These are phyloP conservation scores for Pteruthius melanotis DNA, from an alignment of 2,113 vertebrate genomes.

Conservation along the genomic window DNA sequence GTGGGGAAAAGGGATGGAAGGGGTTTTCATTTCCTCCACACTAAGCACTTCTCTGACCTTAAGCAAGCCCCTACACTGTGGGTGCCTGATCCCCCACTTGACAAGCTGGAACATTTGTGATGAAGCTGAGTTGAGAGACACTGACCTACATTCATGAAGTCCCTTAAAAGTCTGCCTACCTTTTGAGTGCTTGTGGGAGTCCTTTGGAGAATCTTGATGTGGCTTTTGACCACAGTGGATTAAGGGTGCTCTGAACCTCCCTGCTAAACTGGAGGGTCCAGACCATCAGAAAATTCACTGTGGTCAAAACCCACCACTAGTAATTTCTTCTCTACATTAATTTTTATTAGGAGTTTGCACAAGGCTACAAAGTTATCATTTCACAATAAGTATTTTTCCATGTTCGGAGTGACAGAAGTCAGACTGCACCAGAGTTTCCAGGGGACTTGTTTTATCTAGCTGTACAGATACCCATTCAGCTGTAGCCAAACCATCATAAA, in stretches of 20 bases:
- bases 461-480: neutral
- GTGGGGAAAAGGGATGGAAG: neutral
- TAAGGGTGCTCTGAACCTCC: neutral
- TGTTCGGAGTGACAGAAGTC: neutral
- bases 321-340: neutral
- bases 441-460: neutral
- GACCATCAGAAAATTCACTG: neutral
- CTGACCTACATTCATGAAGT: neutral
- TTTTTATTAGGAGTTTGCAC: neutral
- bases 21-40: neutral
- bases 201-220: neutral
- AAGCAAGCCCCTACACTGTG: neutral
- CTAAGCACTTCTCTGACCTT: neutral
- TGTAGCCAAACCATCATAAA: neutral
- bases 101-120: neutral
- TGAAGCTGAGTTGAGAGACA: neutral
- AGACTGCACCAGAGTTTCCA: neutral
- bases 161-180: neutral
- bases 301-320: neutral
- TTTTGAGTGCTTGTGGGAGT: neutral
- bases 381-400: neutral
- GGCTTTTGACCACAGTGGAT: neutral
- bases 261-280: neutral
- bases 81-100: neutral
- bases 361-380: neutral